Conservation (phyloP, 2,888 invertebrate genomes). For the Agrotis ipsilon region DNA sequence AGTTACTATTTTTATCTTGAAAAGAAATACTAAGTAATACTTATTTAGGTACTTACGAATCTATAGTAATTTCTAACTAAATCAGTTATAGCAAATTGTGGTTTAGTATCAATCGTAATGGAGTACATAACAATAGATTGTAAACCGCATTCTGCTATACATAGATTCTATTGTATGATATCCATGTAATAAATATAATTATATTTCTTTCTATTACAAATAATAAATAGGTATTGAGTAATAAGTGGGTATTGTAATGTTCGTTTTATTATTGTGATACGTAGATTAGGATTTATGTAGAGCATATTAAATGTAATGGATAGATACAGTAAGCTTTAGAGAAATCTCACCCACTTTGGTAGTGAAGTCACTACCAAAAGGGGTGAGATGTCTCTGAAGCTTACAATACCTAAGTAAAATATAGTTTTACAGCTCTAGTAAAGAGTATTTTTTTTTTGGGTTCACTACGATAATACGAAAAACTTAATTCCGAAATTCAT, state of each 20-base stretch:
- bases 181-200: conserved; percentile 43
- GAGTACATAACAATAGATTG: conserved; percentile 41
- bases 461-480: too few relatives aligned
- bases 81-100: conserved; percentile 47
- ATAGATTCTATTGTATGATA: conserved; percentile 34
- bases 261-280: not conserved
- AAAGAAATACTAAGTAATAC: conserved; percentile 7
- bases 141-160: conserved; percentile 39
- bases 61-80: conserved; percentile 35
- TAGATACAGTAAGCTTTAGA: too few relatives aligned
- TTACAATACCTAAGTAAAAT: too few relatives aligned
- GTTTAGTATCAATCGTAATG: conserved; percentile 45
- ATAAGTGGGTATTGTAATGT: conserved; percentile 5
- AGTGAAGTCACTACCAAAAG: too few relatives aligned
- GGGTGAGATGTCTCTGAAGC: too few relatives aligned
- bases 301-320: not conserved
- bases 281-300: not conserved
- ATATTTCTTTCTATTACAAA: conserved; percentile 38
- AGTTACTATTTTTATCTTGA: not conserved
- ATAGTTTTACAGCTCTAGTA: too few relatives aligned
- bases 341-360: too few relatives aligned
- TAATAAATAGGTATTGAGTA: conserved; percentile 32
- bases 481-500: too few relatives aligned
- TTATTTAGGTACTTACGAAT: conserved; percentile 18
- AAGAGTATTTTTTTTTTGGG: too few relatives aligned